phyloP scores from a whole-genome alignment of 2,797 vertebrate species.

The Parotocinclus haroldoi region DNA sequence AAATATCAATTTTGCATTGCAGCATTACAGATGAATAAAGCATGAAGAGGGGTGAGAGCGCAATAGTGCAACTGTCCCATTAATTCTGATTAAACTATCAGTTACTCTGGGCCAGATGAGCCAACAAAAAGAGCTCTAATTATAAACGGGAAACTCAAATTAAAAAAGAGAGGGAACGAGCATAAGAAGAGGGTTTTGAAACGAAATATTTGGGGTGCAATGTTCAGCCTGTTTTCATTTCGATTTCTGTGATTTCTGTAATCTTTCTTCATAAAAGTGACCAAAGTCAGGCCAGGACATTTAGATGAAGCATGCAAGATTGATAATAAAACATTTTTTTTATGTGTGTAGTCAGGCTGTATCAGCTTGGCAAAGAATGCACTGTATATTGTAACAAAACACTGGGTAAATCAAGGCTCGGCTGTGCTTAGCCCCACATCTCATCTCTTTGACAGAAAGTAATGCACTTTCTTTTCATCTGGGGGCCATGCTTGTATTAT shows the following conservation, averaged over 20 bases:
- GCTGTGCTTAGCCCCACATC: conserved; percentile 60
- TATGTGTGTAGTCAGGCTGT: conserved; percentile 27
- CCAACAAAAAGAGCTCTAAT: conserved; percentile 40
- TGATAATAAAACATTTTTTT: conserved; percentile 3
- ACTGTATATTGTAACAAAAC: conserved; percentile 40
- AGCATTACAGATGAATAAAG: conserved; percentile 59
- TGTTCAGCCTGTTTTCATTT: no score
- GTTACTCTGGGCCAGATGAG: conserved; percentile 42
- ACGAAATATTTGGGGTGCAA: not conserved
- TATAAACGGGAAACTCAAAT: conserved; percentile 43
- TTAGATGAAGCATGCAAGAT: conserved; percentile 6
- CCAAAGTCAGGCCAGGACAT: conserved; percentile 4
- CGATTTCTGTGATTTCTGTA: conserved; percentile 28
- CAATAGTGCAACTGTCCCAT: conserved; percentile 40
- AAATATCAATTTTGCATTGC: conserved; percentile 59
- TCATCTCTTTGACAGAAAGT: conserved; percentile 69
- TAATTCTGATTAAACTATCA: conserved; percentile 49
- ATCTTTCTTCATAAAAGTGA: conserved; percentile 24
- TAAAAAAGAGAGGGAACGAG: not conserved
- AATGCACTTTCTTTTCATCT: conserved; percentile 76
- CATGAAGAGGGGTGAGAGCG: conserved; percentile 40
- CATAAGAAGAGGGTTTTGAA: conserved; percentile 21
- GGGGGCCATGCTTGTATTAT: conserved; percentile 74
- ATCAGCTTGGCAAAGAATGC: conserved; percentile 32
- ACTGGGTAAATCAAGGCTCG: conserved; percentile 40